Evolutionary conservation across 2,888 invertebrate species (phyloP).

Genomic region (Chaitophorus viminalis): DNA sequence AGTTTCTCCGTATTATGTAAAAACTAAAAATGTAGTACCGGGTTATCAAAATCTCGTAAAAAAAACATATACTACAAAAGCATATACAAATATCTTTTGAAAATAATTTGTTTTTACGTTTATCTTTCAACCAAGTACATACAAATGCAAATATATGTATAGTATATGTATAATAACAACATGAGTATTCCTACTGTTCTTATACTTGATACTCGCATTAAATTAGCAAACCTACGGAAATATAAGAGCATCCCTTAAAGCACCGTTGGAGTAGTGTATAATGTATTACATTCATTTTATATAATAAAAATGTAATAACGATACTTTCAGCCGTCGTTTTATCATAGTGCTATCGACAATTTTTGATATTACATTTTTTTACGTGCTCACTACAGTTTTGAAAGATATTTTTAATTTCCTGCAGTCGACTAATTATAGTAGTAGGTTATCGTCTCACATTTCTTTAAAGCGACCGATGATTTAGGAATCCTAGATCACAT

Average conservation of each 20-base stretch:
- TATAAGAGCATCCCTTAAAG: background rate
- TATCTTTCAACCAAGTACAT: background rate
- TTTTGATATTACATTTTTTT: too few species aligned
- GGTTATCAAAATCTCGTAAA: background rate
- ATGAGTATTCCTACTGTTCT: background rate
- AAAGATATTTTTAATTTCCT: too few species aligned
- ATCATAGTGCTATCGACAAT: too few species aligned
- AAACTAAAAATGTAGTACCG: background rate
- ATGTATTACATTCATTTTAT: background rate
- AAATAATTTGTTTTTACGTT: conserved; percentile 10
- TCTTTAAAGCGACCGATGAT: too few species aligned
- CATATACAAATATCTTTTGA: background rate
- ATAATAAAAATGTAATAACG: background rate
- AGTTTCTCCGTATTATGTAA: background rate
- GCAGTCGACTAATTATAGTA: too few species aligned
- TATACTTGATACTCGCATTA: background rate
- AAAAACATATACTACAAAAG: background rate
- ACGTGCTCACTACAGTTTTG: too few species aligned
- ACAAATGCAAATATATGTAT: background rate
- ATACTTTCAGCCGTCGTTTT: background rate
- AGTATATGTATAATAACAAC: background rate
- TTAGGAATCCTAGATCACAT: too few species aligned
- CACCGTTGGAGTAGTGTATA: too few species aligned
- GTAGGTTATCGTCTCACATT: too few species aligned
- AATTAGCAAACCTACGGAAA: background rate